Evolutionary conservation across 1,140 invertebrate genomes (phyloP).

Genomic region (Adelges cooleyi): DNA sequence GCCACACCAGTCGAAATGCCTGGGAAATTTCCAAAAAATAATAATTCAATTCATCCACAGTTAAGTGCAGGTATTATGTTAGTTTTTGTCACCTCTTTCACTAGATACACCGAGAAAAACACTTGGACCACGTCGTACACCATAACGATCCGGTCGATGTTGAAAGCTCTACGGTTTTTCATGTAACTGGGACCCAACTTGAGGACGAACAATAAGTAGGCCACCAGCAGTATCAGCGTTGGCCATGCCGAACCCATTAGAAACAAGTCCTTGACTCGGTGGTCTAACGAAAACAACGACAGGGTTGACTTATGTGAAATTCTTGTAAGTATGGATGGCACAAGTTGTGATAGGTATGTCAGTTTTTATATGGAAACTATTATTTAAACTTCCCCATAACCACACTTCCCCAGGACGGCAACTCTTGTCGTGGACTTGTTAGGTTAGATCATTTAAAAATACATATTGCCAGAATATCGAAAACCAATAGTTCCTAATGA

Average conservation of each 20-base stretch:
- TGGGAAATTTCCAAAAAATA: neutral
- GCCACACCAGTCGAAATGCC: slow-evolving; percentile 16
- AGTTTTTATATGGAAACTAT: no score
- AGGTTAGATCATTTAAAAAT: no score
- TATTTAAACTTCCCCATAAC: no score
- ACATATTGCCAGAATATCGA: no score
- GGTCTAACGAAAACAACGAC: slow-evolving; percentile 43
- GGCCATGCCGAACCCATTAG: slow-evolving; percentile 48
- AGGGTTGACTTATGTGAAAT: no score
- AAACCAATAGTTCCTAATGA: no score
- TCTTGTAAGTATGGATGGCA: no score
- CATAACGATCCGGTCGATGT: slow-evolving; percentile 42
- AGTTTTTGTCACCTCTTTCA: slow-evolving; percentile 11
- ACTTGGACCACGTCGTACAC: slow-evolving; percentile 46
- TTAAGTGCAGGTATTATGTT: no score
- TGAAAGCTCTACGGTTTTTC: slow-evolving; percentile 41
- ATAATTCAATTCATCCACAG: neutral
- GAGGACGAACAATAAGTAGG: slow-evolving; percentile 56
- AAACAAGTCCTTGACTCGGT: slow-evolving; percentile 48
- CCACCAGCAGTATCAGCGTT: slow-evolving; percentile 43
- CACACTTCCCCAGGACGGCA: no score
- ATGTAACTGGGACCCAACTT: slow-evolving; percentile 59
- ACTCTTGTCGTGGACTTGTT: no score
- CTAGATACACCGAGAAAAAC: slow-evolving; percentile 36
- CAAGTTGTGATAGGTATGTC: no score